Evolutionary conservation across 2,113 vertebrate species (phyloP), one percentile per base, ranked within the genome.

Genomic region (Phrynosoma platyrhinos): DNA sequence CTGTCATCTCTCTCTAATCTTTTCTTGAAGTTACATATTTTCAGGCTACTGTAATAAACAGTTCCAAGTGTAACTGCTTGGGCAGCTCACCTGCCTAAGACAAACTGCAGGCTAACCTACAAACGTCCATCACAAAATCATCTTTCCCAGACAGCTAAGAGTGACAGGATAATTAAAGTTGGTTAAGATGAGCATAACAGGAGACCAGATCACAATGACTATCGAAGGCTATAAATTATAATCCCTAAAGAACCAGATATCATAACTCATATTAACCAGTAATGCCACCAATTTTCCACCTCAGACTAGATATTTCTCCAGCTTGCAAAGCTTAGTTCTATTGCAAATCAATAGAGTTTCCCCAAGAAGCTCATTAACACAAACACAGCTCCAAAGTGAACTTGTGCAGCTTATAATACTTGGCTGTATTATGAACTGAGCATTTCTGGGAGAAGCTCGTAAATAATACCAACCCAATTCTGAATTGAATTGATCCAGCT

Each of bases 181-280:
- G 13, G 14, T 6, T 36, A 18, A 53, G 55, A 7, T 0, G 1
- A 55, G 21, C 0, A 0, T 69, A 68, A 68, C 18, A 69, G 69
- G 71, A 77, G 2, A 13, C 6, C 30, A 72, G 14, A 14, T 3
- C 36, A 21, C 20, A 40, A 75, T 42, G 18, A 23, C 36, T 2
- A 2, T 75, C n/a, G 14, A 75, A 75, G 14, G 32, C 32, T 10
- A 74, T 30, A 12, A 47, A 47, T 47, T 47, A 69, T 12, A 72
- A 16, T n/a, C n/a, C 71, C 71, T 9, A 72, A 36, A 75, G 14
- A 40, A 75, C 74, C 74, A 42, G 32, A 75, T 32, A n/a, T 32
- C 16, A 32, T 20, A 20, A n/a, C 2, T 36, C 16, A 7, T 40
- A 75, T 16, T 40, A 75, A 21, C 36, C 18, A 75, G 72, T 32